A percentile compares a stretch with the other conserved stretches of the same genome.
Conservation (phyloP, 2,797 vertebrate species). For the Leptatherina wallacei region DNA sequence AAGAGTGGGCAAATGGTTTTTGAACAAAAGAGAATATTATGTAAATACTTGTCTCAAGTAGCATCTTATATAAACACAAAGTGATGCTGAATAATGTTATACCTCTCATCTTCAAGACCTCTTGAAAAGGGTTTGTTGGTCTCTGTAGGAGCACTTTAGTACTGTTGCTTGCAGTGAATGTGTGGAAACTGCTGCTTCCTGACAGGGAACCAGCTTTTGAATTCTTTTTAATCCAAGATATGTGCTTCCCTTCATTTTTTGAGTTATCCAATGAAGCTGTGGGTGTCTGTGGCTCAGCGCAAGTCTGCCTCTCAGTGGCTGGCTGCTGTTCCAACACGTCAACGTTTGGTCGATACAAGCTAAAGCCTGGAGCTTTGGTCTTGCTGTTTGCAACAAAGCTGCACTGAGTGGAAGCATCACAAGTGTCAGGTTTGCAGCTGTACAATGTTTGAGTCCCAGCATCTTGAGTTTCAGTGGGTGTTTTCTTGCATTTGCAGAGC, state of each 20-base stretch:
- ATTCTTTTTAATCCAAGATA: slow-evolving; percentile 45
- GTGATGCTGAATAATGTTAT: slow-evolving; percentile 9
- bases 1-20: background rate
- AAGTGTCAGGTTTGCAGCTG: slow-evolving; percentile 28
- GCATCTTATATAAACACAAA: background rate
- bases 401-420: slow-evolving; percentile 85
- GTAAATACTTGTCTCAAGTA: background rate
- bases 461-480: slow-evolving; percentile 47
- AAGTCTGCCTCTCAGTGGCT: slow-evolving; percentile 77
- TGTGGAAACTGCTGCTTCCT: slow-evolving; percentile 26
- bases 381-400: slow-evolving; percentile 24
- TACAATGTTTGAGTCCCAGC: slow-evolving; percentile 81
- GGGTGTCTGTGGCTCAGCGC: background rate
- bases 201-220: slow-evolving; percentile 11
- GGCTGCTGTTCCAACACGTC: slow-evolving; percentile 24
- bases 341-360: slow-evolving; percentile 3
- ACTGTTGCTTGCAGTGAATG: slow-evolving; percentile 2
- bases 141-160: slow-evolving; percentile 20
- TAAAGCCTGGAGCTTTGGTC: slow-evolving; percentile 28
- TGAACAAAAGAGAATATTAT: background rate
- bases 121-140: slow-evolving; percentile 14
- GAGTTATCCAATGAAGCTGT: background rate
- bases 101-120: slow-evolving; percentile 47
- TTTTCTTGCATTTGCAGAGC: slow-evolving; percentile 38
- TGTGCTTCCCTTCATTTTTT: slow-evolving; percentile 31